Conservation (phyloP, 2,888 invertebrate species). For the Amblyjoppa proteus region DNA sequence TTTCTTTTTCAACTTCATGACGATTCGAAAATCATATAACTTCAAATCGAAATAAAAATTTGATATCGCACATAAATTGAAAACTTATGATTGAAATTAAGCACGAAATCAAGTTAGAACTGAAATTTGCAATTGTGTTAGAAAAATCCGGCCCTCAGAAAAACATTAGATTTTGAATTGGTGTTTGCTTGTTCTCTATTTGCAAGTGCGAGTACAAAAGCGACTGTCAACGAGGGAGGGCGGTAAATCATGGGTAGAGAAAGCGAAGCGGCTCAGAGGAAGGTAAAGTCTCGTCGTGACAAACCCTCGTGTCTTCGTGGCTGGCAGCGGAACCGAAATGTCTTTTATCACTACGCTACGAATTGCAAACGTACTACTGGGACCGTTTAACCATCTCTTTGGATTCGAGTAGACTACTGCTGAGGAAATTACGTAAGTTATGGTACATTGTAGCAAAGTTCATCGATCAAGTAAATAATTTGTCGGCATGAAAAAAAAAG, state of each 20-base stretch:
- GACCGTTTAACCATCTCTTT: slow-evolving; percentile 2
- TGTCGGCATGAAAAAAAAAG: not conserved
- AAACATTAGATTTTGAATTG: slow-evolving; percentile 21
- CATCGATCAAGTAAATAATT: slow-evolving; percentile 12
- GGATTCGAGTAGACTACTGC: not conserved
- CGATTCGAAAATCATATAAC: not conserved
- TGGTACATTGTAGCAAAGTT: not conserved
- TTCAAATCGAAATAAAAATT: not conserved
- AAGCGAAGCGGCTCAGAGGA: slow-evolving; percentile 16
- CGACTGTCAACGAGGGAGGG: slow-evolving; percentile 32
- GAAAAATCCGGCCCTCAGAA: slow-evolving; percentile 25
- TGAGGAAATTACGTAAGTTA: not conserved
- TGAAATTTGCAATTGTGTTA: not conserved
- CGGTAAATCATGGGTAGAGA: slow-evolving; percentile 49
- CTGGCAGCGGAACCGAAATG: slow-evolving; percentile 14
- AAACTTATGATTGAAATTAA: not conserved
- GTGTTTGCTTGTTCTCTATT: not conserved
- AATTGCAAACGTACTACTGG: slow-evolving; percentile 3
- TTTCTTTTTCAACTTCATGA: not conserved
- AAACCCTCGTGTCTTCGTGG: slow-evolving; percentile 5
- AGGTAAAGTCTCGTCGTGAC: slow-evolving; percentile 12
- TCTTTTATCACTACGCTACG: slow-evolving; percentile 22
- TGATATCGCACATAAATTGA: not conserved
- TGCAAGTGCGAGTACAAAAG: not conserved
- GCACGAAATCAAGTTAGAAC: not conserved